Base-by-base conservation (phyloP, 2,797 vertebrate genomes). In the Euphonia xanthogaster region DNA sequence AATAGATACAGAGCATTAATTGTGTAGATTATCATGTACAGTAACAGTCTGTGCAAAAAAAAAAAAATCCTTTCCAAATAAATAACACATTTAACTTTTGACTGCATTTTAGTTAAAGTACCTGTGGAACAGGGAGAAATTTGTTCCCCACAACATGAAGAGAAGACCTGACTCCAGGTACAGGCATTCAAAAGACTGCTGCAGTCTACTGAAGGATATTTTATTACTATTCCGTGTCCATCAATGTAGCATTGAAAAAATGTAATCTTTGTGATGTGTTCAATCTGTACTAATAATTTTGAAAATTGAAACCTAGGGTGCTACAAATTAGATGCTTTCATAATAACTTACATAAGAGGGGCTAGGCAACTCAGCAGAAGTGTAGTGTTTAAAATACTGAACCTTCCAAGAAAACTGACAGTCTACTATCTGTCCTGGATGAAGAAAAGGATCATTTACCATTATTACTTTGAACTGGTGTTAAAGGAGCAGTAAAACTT, bases 391-490 rank as follows among this genome's bases (percentile, higher is more conserved):
- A 50, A 80, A 80, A 54, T 12, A 57, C 6, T 67, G 30, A 31
- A 20, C 1, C 21, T 83, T 70, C 18, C 39, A 75, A 51, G 42
- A 72, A 71, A 89, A 39, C 14, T 68, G n/a, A n/a, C 11, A 85
- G 54, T 19, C 23, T 60, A 12, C 30, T 72, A 45, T 12, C n/a
- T 35, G 20, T 48, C 45, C 33, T 18, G 54, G 9, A 85, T 35
- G 39, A 63, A 88, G 10, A 75, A 65, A 68, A 65, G 25, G 70
- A 22, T 37, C 2, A 57, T 72, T 96, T 99, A 99, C 99, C 98
- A 24, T 97, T 97, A 14, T 96, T 97, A 96, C 92, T 98, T 57
- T 98, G 98, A 93, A 89, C 88, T 35, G 98, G 96, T 15, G 98
- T 98, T 40, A 98, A 95, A 35, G 98, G 96, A 33, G 97, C 95